Base-by-base conservation (phyloP, 2,113 vertebrate species). In the Clarias macrocephalus region DNA sequence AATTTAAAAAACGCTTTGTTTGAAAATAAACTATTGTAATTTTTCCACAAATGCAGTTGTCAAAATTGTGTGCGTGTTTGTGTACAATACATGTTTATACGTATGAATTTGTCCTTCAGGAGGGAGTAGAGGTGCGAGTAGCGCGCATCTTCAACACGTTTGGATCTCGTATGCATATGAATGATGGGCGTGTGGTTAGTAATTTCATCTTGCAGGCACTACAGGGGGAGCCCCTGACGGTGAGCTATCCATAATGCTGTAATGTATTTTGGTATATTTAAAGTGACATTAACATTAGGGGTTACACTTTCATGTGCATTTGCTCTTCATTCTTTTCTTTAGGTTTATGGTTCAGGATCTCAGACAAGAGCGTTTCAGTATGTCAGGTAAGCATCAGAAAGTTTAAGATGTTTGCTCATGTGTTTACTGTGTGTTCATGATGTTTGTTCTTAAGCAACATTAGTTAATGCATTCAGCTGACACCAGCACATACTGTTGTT, bases 61-160 rank as follows among this genome's bases (percentile, higher is more conserved):
- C 59, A 19, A 18, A 19, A 5, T 59, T 57, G 56, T 57, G 56
- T 57, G 56, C 1, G 13, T 57, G 56, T 57, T 2, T 57, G 13
- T 57, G 12, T 57, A 3, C 21, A 21, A 1, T 60, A 9, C 33
- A 37, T 37, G 3, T 19, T 1, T 19, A 60, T n/a, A n/a, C 15
- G 2, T 37, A 37, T 37, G 33, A 37, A 37, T 66, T 88, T 84
- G 65, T 82, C 83, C 90, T 52, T 63, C 94, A 99, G 98, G 98
- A 99, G 93, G 98, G 98, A 7, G 98, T 99, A 25, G 98, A 99
- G 93, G 98, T 99, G 72, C 94, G 98, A 0, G 98, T 99, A 92
- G 98, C 98, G 2, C 95, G 98, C 85, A 99, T 99, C 94, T 99
- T 99, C 94, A 99, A 99, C 92, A 99, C 98, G 0, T 99, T 99